Conservation (phyloP, 2,113 vertebrate species). For the Ploceus nigricollis region DNA sequence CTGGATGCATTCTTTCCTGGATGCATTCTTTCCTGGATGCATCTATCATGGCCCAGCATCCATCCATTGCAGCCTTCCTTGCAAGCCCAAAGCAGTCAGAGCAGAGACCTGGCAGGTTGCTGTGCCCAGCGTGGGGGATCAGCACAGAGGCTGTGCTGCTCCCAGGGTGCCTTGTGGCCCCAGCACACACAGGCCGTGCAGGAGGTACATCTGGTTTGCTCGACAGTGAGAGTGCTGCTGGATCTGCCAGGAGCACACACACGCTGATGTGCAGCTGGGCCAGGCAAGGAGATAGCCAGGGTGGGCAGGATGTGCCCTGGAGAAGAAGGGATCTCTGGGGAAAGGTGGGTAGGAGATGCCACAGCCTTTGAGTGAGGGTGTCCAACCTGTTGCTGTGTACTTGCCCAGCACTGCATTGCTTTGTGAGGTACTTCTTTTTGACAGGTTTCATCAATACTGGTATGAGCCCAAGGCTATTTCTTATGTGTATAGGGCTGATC, state of each 20-base stretch:
- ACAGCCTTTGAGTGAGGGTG: neutral
- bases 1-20: neutral
- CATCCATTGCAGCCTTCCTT: accelerated
- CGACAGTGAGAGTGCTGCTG: neutral
- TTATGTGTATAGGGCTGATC: neutral
- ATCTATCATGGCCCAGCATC: neutral
- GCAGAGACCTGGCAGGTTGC: neutral
- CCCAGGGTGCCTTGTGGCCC: accelerated
- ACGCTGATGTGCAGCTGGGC: neutral
- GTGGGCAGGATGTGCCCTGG: neutral
- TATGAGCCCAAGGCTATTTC: neutral
- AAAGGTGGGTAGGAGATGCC: neutral
- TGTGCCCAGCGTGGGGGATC: accelerated
- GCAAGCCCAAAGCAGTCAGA: neutral
- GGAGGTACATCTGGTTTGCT: neutral
- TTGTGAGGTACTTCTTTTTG: neutral
- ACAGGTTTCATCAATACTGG: neutral
- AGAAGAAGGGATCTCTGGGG: neutral
- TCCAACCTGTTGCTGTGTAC: neutral
- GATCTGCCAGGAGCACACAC: neutral
- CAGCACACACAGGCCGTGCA: accelerated
- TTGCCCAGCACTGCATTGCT: neutral
- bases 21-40: neutral
- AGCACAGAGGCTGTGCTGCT: neutral
- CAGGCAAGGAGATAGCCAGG: neutral